Conservation (phyloP, 2,888 invertebrate species). For the Halictus quadricinctus region DNA sequence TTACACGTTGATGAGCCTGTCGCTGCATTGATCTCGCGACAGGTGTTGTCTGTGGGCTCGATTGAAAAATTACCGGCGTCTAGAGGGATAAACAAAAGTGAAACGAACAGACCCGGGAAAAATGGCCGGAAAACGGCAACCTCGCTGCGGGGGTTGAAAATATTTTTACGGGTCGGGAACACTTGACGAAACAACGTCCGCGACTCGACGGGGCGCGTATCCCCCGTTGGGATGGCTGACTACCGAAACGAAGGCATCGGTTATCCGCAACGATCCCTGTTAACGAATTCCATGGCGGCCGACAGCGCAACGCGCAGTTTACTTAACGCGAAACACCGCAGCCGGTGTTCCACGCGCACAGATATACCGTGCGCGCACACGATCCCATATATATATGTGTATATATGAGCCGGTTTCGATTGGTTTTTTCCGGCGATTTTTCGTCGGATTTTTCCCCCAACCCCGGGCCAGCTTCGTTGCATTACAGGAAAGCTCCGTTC, state of each 20-base stretch:
- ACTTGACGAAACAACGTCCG: neutral
- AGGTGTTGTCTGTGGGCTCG: neutral
- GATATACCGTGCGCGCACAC: too few relatives aligned
- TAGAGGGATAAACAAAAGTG: neutral
- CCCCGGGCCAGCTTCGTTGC: neutral
- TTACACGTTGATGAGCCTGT: neutral
- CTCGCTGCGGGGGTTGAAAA: neutral
- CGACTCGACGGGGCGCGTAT: neutral
- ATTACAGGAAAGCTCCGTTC: neutral
- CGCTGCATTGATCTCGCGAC: neutral
- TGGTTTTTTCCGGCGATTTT: slow-evolving; percentile 23
- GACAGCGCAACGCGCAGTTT: slow-evolving; percentile 22
- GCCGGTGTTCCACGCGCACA: neutral
- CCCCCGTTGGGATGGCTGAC: neutral
- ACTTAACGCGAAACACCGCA: slow-evolving; percentile 18
- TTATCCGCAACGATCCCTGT: slow-evolving; percentile 42
- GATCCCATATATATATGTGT: neutral
- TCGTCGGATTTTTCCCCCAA: neutral
- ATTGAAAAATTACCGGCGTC: neutral
- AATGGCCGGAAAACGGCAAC: neutral
- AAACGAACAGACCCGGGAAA: neutral
- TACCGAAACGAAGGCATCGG: slow-evolving; percentile 15
- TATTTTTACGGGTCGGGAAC: neutral
- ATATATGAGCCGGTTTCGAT: slow-evolving; percentile 2
- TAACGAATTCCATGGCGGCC: slow-evolving; percentile 34